phyloP scores from a whole-genome alignment of 2,888 invertebrate species.

The Drosophila subsilvestris region DNA sequence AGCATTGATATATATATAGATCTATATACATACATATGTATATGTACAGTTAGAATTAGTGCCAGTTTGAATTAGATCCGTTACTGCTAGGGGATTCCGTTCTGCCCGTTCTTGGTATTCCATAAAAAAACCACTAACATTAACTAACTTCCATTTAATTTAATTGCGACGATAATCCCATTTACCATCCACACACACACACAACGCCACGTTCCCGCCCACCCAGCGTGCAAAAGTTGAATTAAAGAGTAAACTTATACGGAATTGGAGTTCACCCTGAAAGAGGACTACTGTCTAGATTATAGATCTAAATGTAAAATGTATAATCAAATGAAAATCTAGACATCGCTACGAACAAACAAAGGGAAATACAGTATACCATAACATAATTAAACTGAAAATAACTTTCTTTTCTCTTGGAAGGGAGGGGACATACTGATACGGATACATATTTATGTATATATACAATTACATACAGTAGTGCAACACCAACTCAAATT shows the following conservation, averaged over 20 bases:
- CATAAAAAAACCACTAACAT: constrained; percentile 27
- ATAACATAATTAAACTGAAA: constrained; percentile 42
- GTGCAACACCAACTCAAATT: constrained; percentile 30
- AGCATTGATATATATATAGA: constrained; percentile 17
- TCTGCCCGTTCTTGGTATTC: constrained; percentile 1
- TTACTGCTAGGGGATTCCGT: constrained; percentile 6
- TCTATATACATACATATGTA: constrained; percentile 17
- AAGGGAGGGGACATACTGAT: not conserved
- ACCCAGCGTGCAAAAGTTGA: constrained; percentile 24
- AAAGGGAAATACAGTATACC: constrained; percentile 41
- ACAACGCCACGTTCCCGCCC: not conserved
- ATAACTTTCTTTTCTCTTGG: constrained; percentile 31
- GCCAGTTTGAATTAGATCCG: constrained; percentile 16
- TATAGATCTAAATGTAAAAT: not conserved
- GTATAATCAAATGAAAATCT: constrained; percentile 27
- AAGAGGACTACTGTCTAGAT: constrained; percentile 15
- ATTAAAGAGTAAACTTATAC: constrained; percentile 14
- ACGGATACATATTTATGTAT: constrained; percentile 24
- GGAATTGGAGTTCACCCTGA: constrained; percentile 12
- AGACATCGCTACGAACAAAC: constrained; percentile 30
- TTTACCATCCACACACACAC: not conserved
- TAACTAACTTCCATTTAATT: not conserved
- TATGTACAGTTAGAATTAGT: constrained; percentile 40
- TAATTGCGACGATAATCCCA: not conserved
- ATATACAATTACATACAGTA: constrained; percentile 21